Base-by-base conservation (phyloP, 2,797 vertebrate species). In the Acanthurus leucopareius region DNA sequence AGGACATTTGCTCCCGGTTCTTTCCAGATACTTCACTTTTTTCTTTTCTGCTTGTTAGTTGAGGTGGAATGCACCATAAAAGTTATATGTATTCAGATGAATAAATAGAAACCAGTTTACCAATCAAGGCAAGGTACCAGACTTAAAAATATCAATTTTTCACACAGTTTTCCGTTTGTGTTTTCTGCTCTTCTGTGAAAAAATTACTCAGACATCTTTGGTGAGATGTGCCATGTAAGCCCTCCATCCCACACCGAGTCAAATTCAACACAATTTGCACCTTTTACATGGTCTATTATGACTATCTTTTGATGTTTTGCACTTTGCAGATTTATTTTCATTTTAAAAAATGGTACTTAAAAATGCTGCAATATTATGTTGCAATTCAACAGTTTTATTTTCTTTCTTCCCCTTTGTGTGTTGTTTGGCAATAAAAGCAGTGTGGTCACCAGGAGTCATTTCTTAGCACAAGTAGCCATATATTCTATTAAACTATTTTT, bases 401-500 rank as follows among this genome's bases (percentile, higher is more conserved):
- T 16, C 7, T 9, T 3, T 45, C 20, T 13, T 10, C 19, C 16
- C 65, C 7, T 52, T 2, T 73, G 69, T 93, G 80, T 90, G 81
- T 64, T 67, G 73, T 85, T 78, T 13, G 84, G 91, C 91, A 92
- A 83, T 93, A 32, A 90, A 84, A 91, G 81, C 74, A 82, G 80
- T 79, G 76, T 82, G 87, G 63, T 74, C 58, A 57, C 79, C 80
- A 47, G 72, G 86, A 86, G 57, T 75, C 70, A 80, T 90, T 88
- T 58, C 79, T 80, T 82, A 93, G 93, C 90, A 90, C 85, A 86
- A 90, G 84, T 86, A 65, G 88, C 75, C 78, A 73, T 75, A 92
- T 91, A 22, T 67, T 87, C 73, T 82, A 89, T 88, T 82, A 85
- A 87, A 88, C 82, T 42, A 20, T 86, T 94, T 95, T 93, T 95